Evolutionary conservation across 2,797 vertebrate species (phyloP), one percentile per base, ranked within the genome.

Genomic region (Ispidina picta): DNA sequence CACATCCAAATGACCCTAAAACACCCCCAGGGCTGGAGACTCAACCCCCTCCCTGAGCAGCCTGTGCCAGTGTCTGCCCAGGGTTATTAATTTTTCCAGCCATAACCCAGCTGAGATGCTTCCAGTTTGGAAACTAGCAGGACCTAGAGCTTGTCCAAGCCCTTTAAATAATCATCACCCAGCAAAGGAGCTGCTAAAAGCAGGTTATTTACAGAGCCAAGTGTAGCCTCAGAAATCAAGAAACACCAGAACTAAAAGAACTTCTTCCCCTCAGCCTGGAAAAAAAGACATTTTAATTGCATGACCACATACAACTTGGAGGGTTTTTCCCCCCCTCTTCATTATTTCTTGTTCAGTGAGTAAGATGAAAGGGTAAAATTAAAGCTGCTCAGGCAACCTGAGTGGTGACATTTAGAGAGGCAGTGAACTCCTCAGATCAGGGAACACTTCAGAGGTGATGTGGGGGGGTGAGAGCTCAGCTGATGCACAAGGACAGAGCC

Each of bases 91-190:
- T 25, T 5, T 21, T n/a, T 26, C 56, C 59, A 55, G 23, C 17
- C 1, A 0, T 15, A 20, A 68, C 35, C 56, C 62, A 60, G 5
- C 58, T 5, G 23, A 35, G 49, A 39, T 9, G 31, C 48, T 39
- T 39, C 37, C 37, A 13, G 18, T 66, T 31, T 19, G n/a, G 58
- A 43, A 70, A 14, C 9, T 2, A 22, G 5, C 1, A 12, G 54
- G 28, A 60, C 29, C 29, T 4, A 4, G 15, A 4, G 48, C 6
- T 44, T 35, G 44, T 4, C 80, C n/a, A 8, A 18, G 9, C 63
- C 56, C 6, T 49, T 5, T 0, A 3, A 6, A 26, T 15, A 49
- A 55, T 1, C 9, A 2, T 17, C 46, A 6, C 7, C 28, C 1
- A 16, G 37, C n/a, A 19, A 13, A 62, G 31, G 39, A 6, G 2